Base-by-base conservation (phyloP, 2,797 vertebrate genomes). In the Salarias fasciatus region DNA sequence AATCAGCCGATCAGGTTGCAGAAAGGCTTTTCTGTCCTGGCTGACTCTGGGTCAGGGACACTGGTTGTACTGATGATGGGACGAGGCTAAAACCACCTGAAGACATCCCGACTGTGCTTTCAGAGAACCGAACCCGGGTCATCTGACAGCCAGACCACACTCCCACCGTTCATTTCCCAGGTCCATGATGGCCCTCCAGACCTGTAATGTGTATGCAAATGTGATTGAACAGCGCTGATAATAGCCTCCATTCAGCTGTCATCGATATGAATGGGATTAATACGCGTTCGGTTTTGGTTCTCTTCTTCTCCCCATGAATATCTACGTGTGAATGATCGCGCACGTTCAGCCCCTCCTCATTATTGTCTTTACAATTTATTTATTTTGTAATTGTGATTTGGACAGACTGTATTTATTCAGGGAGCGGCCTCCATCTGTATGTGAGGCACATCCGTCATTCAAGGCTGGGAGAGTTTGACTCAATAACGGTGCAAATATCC, bases 161-260 rank as follows among this genome's bases (percentile, higher is more conserved):
- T n/a, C 38, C 24, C 11, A 1, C 49, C 31, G 58, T 84, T 75
- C 60, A 44, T 59, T 57, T 30, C 61, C 12, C 50, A 53, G 65
- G 38, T 66, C 72, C 8, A 49, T 49, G 63, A 63, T 58, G 42
- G 53, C 54, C 63, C 74, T 67, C 69, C n/a, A 65, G 71, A 14
- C 36, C 42, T 40, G 60, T 88, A 79, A 90, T 90, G 83, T 81
- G 78, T 83, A 88, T 88, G 82, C 78, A 86, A 92, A 91, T 90
- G 69, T 83, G 76, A 86, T 77, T 82, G 80, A 87, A 82, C 72
- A 59, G 44, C 73, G 15, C 75, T 76, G 72, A 74, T 89, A 79
- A 87, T 82, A 84, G 72, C 70, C 57, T 69, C 78, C 43, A 62
- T 86, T 86, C 72, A 69, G 63, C 84, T 84, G 79, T 82, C 73